phyloP scores from a whole-genome alignment of 2,888 invertebrate genomes.

The Sericinus montela region DNA sequence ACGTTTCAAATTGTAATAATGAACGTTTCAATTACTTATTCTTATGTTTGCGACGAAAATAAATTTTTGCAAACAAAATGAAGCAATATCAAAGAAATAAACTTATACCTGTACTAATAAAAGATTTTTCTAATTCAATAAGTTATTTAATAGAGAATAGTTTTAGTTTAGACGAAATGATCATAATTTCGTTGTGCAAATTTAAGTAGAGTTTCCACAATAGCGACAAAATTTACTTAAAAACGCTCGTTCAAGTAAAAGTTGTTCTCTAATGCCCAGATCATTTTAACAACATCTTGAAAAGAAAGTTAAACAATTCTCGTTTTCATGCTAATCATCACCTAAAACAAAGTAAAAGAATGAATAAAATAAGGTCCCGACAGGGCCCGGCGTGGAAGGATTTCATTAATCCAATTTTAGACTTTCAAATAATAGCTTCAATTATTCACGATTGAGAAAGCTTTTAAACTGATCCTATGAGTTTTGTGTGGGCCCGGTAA shows the following conservation, averaged over 20 bases:
- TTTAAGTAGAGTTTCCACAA: too few species aligned
- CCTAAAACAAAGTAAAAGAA: conserved; percentile 22
- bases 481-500: conserved; percentile 50
- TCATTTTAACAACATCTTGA: conserved; percentile 6
- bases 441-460: conserved; percentile 67
- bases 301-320: conserved; percentile 14
- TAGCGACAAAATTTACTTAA: too few species aligned
- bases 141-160: too few species aligned
- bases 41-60: too few species aligned
- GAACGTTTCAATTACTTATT: too few species aligned
- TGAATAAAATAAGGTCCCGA: conserved; percentile 29
- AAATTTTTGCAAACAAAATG: too few species aligned
- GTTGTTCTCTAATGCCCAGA: conserved; percentile 1
- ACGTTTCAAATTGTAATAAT: neutral
- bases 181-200: too few species aligned
- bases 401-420: conserved; percentile 60
- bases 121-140: too few species aligned
- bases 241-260: conserved; percentile 6
- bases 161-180: too few species aligned
- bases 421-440: conserved; percentile 61
- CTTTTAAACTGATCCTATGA: conserved; percentile 50
- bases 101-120: too few species aligned
- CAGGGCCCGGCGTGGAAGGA: conserved; percentile 35
- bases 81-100: too few species aligned
- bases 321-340: conserved; percentile 19